Evolutionary conservation across 2,888 invertebrate genomes (phyloP).

Genomic region (Cepaea hortensis): DNA sequence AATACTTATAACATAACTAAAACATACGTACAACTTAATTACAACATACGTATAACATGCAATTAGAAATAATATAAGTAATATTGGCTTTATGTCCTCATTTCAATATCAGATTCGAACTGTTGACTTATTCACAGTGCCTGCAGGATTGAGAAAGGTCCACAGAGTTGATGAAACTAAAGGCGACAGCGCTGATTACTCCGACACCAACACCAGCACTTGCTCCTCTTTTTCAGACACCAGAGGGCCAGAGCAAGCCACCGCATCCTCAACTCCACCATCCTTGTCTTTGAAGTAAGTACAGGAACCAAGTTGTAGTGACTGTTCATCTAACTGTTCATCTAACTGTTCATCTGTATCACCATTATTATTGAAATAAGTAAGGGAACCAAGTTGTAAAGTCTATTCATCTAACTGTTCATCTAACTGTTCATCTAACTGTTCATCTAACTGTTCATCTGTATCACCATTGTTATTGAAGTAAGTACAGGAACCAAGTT

Average conservation of each 20-base stretch:
- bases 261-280: not conserved
- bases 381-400: no score
- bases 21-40: no score
- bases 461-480: not conserved
- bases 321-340: no score
- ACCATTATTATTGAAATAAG: no score
- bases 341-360: no score
- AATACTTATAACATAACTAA: no score
- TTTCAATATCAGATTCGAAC: no score
- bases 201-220: not conserved
- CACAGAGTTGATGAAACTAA: not conserved
- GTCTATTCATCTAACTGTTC: no score
- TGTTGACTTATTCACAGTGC: not conserved
- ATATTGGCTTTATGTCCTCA: no score
- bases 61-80: no score
- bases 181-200: not conserved
- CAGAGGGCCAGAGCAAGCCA: conserved; percentile 16
- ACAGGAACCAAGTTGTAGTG: not conserved
- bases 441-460: not conserved
- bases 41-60: no score
- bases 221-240: conserved; percentile 37
- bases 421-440: no score
- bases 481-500: not conserved
- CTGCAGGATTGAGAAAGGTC: conserved; percentile 9
- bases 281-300: conserved; percentile 26